Conservation (phyloP, 2,113 vertebrate species). For the Nibea albiflora region DNA sequence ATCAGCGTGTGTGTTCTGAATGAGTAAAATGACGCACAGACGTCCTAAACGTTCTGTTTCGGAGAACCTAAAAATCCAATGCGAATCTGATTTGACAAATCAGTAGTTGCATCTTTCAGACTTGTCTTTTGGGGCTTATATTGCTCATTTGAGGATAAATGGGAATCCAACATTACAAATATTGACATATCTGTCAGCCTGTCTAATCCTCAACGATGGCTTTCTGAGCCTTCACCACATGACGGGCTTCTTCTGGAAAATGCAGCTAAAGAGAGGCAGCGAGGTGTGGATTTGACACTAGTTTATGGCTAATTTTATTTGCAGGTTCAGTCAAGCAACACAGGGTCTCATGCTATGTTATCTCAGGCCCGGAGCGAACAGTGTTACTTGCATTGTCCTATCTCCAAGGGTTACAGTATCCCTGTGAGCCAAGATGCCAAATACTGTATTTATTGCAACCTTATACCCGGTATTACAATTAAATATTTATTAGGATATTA, state of each 20-base stretch:
- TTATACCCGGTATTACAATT: neutral
- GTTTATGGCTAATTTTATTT: constrained; percentile 26
- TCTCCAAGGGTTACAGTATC: neutral
- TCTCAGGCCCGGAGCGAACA: neutral
- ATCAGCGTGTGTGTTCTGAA: neutral
- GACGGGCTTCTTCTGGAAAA: constrained; percentile 14
- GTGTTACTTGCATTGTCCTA: neutral
- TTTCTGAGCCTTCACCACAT: constrained; percentile 39
- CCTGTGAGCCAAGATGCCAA: neutral
- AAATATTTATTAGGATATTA: neutral
- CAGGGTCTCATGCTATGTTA: neutral
- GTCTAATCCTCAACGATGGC: constrained; percentile 63
- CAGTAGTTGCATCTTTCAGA: constrained; percentile 33
- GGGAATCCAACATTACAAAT: constrained; percentile 50
- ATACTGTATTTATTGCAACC: neutral
- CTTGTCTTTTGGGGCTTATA: constrained; percentile 26
- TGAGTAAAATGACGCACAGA: neutral
- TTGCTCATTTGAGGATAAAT: constrained; percentile 44
- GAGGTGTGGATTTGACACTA: constrained; percentile 12
- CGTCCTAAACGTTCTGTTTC: neutral
- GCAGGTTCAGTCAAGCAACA: constrained; percentile 9
- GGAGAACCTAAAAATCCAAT: neutral
- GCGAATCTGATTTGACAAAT: constrained; percentile 21
- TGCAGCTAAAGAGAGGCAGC: constrained; percentile 15
- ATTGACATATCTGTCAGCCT: constrained; percentile 68